Percentiles rank a stretch among this genome's conserved stretches.
Conservation (phyloP, 2,113 vertebrate genomes). For the Alces alces region DNA sequence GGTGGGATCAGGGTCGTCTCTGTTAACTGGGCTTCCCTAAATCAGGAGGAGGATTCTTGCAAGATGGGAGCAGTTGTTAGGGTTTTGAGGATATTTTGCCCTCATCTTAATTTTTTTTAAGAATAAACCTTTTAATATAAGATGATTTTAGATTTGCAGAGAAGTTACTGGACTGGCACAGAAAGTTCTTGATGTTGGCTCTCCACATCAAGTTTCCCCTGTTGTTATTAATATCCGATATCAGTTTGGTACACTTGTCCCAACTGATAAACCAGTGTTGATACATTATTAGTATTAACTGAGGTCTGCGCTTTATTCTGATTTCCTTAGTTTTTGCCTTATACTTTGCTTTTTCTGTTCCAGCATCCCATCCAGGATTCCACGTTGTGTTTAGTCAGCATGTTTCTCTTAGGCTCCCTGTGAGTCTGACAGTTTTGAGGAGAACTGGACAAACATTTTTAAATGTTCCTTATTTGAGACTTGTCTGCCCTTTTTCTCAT, state of each 20-base stretch:
- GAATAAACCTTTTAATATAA: background rate
- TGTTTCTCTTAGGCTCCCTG: background rate
- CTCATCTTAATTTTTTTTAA: background rate
- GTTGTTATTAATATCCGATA: background rate
- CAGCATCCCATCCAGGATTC: background rate
- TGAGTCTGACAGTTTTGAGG: background rate
- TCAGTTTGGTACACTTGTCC: background rate
- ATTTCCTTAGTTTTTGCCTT: background rate
- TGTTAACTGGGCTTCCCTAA: background rate
- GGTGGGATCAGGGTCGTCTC: conserved; percentile 20
- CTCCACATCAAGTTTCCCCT: background rate
- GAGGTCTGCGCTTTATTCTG: background rate
- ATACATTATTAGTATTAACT: background rate
- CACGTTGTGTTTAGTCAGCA: background rate
- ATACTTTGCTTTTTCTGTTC: background rate
- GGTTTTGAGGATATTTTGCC: background rate
- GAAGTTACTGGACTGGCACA: background rate
- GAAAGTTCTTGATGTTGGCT: background rate
- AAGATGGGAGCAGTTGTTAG: background rate
- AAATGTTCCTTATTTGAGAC: background rate
- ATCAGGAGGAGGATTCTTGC: background rate
- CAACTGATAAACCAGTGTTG: background rate
- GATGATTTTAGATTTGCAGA: background rate
- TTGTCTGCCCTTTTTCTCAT: background rate
- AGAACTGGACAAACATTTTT: background rate